Conservation (phyloP, 2,888 invertebrate species). For the Dynastes maya region DNA sequence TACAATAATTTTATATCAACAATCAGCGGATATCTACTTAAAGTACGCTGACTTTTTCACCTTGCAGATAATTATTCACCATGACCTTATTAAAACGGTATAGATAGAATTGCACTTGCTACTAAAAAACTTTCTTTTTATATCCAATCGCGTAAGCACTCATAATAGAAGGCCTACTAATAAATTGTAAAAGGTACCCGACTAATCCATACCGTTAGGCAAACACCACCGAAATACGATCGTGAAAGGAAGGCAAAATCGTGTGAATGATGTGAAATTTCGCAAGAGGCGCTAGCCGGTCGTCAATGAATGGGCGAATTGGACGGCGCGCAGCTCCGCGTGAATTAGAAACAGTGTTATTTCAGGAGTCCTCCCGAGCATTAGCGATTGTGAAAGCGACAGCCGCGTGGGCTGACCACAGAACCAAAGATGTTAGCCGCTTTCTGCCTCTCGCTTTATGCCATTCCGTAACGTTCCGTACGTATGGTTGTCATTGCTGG, state of each 20-base stretch:
- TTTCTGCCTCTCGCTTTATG: conserved; percentile 35
- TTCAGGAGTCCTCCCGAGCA: conserved; percentile 53
- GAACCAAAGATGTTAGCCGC: conserved; percentile 50
- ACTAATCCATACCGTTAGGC: background rate
- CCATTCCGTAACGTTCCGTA: conserved; percentile 34
- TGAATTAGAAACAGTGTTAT: conserved; percentile 55
- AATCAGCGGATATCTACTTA: too few relatives aligned
- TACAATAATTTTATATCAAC: too few relatives aligned
- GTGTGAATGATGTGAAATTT: conserved; percentile 45
- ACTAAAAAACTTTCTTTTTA: conserved; percentile 1
- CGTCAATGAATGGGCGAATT: conserved; percentile 38
- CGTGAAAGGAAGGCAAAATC: conserved; percentile 40
- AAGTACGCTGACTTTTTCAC: too few relatives aligned
- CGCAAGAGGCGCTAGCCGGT: conserved; percentile 38
- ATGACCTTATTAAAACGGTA: background rate
- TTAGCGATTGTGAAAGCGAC: conserved; percentile 56
- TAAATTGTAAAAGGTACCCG: background rate
- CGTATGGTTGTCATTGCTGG: conserved; percentile 52
- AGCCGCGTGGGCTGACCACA: conserved; percentile 54
- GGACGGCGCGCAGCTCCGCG: conserved; percentile 22
- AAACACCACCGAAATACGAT: conserved; percentile 1
- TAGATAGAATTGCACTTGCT: background rate
- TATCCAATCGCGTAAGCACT: background rate
- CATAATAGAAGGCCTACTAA: too few relatives aligned
- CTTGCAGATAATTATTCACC: background rate